phyloP scores from a whole-genome alignment of 2,797 vertebrate genomes.

The Pithecia hirsuta region DNA sequence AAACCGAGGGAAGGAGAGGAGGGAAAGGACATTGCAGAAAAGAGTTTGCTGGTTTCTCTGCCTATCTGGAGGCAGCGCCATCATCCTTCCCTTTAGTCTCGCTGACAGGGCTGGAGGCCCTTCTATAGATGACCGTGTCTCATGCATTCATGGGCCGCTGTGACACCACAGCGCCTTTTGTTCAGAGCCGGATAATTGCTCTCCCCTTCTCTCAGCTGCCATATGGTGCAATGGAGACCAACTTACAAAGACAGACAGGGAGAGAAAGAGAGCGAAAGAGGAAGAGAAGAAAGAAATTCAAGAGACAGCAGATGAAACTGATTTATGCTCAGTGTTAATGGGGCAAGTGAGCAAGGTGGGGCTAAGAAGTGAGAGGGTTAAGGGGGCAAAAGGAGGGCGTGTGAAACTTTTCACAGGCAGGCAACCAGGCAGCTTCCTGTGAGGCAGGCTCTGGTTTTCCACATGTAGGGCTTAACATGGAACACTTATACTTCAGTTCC shows the following conservation, averaged over 20 bases:
- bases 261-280: conserved; percentile 51
- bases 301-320: conserved; percentile 81
- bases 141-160: conserved; percentile 86
- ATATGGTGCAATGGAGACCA: conserved; percentile 85
- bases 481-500: background rate
- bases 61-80: conserved; percentile 71
- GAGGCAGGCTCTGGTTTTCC: conserved; percentile 66
- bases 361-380: background rate
- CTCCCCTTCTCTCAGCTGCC: conserved; percentile 85
- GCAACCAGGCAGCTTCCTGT: conserved; percentile 68
- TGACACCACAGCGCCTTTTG: conserved; percentile 85
- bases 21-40: conserved; percentile 27
- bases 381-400: background rate
- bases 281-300: conserved; percentile 73
- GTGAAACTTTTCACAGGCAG: conserved; percentile 71
- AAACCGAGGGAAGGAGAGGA: background rate
- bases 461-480: conserved; percentile 54
- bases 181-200: conserved; percentile 76
- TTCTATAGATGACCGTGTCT: conserved; percentile 80
- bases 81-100: conserved; percentile 75
- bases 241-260: conserved; percentile 81
- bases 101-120: conserved; percentile 81
- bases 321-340: conserved; percentile 83
- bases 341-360: conserved; percentile 61
- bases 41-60: conserved; percentile 58